phyloP scores from a whole-genome alignment of 2,888 invertebrate genomes.

The Cyclophora albipunctata region DNA sequence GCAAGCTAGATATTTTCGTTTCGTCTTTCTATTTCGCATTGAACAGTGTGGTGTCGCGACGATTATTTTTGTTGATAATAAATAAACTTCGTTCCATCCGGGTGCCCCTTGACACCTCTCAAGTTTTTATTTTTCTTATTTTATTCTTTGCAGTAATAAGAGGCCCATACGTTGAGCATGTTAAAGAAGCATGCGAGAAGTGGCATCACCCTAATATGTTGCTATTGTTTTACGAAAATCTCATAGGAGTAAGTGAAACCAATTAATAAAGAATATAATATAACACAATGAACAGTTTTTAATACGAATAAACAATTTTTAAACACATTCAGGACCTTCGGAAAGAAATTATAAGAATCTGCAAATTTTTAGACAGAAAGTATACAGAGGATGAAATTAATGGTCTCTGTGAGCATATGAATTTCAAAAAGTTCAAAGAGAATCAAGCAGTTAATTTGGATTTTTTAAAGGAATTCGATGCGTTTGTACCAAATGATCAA shows the following conservation, averaged over 20 bases:
- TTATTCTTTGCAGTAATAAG: slow-evolving; percentile 24
- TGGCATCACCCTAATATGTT: slow-evolving; percentile 78
- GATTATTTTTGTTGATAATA: no score
- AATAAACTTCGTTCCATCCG: no score
- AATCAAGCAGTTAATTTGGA: slow-evolving; percentile 70
- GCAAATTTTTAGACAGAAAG: slow-evolving; percentile 70
- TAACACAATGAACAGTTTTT: neutral
- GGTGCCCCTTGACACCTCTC: no score
- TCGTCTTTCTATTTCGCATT: no score
- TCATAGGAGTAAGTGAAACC: slow-evolving; percentile 68
- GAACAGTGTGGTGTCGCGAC: no score
- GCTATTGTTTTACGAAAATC: slow-evolving; percentile 84
- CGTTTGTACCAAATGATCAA: slow-evolving; percentile 73
- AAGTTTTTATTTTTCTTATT: no score
- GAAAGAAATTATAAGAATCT: slow-evolving; percentile 59
- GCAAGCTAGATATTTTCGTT: no score
- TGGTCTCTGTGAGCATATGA: slow-evolving; percentile 77
- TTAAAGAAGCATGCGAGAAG: slow-evolving; percentile 81
- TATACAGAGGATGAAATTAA: slow-evolving; percentile 67
- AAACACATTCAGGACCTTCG: slow-evolving; percentile 13
- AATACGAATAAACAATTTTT: neutral
- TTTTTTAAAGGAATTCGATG: slow-evolving; percentile 76
- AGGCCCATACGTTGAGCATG: slow-evolving; percentile 80
- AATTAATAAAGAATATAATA: neutral
- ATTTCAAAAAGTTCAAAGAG: slow-evolving; percentile 83